These are phyloP conservation scores for Scortum barcoo DNA, from an alignment of 2,113 vertebrate species.

Conservation along the genomic window DNA sequence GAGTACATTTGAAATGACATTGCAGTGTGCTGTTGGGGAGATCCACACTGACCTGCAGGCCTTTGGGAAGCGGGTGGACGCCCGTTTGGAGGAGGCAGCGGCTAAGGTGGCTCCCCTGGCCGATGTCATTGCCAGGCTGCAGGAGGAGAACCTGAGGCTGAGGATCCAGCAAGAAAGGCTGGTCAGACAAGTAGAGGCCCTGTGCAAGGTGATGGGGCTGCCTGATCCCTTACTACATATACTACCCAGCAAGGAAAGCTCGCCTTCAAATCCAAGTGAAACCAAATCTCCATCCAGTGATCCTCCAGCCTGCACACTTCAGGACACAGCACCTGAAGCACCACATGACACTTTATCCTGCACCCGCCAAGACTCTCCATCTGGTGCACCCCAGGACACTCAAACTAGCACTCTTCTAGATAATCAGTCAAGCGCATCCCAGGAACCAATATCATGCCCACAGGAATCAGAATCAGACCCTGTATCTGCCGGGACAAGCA, in stretches of 20 bases:
- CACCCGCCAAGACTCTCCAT: background rate
- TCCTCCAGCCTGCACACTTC: background rate
- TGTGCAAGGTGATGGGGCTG: constrained; percentile 80
- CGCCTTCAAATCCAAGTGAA: constrained; percentile 22
- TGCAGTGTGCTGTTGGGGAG: constrained; percentile 82
- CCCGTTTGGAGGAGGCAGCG: constrained; percentile 80
- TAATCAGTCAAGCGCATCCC: background rate
- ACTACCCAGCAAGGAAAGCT: constrained; percentile 73
- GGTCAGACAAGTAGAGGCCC: constrained; percentile 81
- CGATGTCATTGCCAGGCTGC: constrained; percentile 79
- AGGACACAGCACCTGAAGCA: constrained; percentile 10
- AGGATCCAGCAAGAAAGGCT: constrained; percentile 86
- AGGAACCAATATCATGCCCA: constrained; percentile 3
- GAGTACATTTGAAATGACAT: constrained; percentile 69
- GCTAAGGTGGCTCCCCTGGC: constrained; percentile 79
- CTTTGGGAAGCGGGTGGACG: constrained; percentile 82
- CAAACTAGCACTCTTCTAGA: background rate
- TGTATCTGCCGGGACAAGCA: background rate
- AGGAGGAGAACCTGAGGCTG: constrained; percentile 88
- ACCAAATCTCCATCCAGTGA: constrained; percentile 4
- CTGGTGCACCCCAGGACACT: background rate
- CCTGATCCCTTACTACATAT: constrained; percentile 74
- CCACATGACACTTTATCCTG: background rate
- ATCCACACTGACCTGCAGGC: constrained; percentile 86
- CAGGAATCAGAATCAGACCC: constrained; percentile 34